Evolutionary conservation across 2,888 invertebrate genomes (phyloP), one percentile per base, ranked within the genome.

Genomic region (Leucophora obtusa): DNA sequence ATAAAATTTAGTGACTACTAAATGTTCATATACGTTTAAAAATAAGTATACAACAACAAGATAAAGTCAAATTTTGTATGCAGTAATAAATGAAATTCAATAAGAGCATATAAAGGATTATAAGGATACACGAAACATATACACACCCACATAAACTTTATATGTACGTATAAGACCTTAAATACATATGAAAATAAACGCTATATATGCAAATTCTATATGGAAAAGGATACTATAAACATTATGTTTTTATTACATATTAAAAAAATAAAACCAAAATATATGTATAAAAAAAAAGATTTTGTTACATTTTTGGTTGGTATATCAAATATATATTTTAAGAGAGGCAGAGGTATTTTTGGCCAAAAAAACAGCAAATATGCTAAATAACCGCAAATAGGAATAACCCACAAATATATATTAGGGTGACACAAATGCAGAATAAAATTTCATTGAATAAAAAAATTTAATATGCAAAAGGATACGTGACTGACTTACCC

Each of bases 1-100:
- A 1, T 10, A 35, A 35, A 35, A 35, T 35, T 35, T 35, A 35
- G 9, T 9, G 35, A 35, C 35, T 35, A 35, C 10, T 10, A 35
- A 35, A 35, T 10, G 10, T 35, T 35, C 14, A 43, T 43, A 11
- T 14, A 14, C 11, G 43, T 2, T 14, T 1, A 43, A 43, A 43
- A 43, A 14, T 14, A 14, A 43, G 5, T 24, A 24, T 3, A 24
- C 35, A 15, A 17, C 21, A 56, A 11, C 2, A 24, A 60, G 15
- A 53, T 11, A 24, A 35, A 51, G 9, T 10, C 24, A 58, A 60
- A 17, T 71, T 18, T 17, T 43, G 38, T 38, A 1, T 51, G n/a
- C 10, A 33, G 28, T 33, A 59, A 53, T 54, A 68, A 68, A 74
- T 60, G n/a, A 66, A 74, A 68, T 68, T 74, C 60, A 60, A 53